Conservation (phyloP, 1,140 invertebrate species). For the Nixonia krombeini region DNA sequence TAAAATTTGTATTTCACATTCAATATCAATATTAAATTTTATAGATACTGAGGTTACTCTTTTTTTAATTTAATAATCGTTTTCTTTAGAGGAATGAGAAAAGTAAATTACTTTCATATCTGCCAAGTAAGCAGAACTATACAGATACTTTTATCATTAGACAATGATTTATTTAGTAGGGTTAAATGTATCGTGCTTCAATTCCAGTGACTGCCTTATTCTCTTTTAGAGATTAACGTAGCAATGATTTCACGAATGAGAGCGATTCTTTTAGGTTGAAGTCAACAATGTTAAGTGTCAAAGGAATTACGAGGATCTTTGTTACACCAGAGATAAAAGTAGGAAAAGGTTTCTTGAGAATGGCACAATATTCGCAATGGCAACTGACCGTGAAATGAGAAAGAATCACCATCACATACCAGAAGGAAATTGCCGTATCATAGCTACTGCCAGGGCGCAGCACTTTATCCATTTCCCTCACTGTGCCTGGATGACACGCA, state of each 20-base stretch:
- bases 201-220: not conserved
- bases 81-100: not conserved
- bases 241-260: not conserved
- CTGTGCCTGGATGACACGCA: constrained; percentile 8
- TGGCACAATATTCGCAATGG: constrained; percentile 4
- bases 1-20: no score
- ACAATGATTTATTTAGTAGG: no score
- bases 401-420: constrained; percentile 13
- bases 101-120: not conserved
- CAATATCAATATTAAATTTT: no score
- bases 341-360: constrained; percentile 13
- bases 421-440: constrained; percentile 20
- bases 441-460: not conserved
- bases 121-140: no score
- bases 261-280: not conserved
- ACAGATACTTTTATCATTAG: no score
- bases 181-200: not conserved
- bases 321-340: constrained; percentile 11
- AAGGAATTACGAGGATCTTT: constrained; percentile 6
- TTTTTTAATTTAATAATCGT: no score
- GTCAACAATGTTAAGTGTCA: constrained; percentile 11
- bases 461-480: constrained; percentile 11
- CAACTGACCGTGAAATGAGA: constrained; percentile 38
- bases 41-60: no score
- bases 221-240: not conserved